Percentiles rank a stretch among this genome's conserved stretches.
Conservation (phyloP, 2,888 invertebrate genomes). For the Drosophila quinaria region DNA sequence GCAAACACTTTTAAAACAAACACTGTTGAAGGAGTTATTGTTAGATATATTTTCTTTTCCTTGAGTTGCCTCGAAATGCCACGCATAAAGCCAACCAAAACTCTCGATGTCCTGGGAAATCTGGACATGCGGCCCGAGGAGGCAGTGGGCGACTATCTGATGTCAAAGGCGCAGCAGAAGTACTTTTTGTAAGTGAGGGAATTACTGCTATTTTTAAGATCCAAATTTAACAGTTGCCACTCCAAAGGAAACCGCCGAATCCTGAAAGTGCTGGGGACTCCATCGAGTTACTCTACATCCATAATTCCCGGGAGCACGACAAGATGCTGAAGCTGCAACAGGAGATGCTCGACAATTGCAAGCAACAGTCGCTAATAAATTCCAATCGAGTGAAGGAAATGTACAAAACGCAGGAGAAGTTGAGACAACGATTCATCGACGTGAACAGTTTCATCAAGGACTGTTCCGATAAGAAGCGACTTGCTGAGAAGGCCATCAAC, state of each 20-base stretch:
- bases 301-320: conserved; percentile 83
- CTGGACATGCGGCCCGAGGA: conserved; percentile 84
- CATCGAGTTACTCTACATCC: conserved; percentile 82
- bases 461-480: conserved; percentile 81
- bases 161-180: conserved; percentile 81
- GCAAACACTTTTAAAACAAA: conserved; percentile 14
- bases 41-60: not conserved
- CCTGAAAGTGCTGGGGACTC: conserved; percentile 83
- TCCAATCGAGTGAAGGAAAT: conserved; percentile 74
- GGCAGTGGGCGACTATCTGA: conserved; percentile 81
- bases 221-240: not conserved
- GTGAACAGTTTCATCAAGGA: conserved; percentile 85
- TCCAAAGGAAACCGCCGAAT: conserved; percentile 81
- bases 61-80: conserved; percentile 75
- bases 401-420: conserved; percentile 73
- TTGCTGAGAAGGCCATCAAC: conserved; percentile 78
- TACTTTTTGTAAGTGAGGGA: conserved; percentile 72
- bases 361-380: conserved; percentile 74
- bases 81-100: conserved; percentile 83
- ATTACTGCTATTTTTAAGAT: too few species aligned
- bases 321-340: conserved; percentile 80
- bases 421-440: conserved; percentile 83
- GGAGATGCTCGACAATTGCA: conserved; percentile 80
- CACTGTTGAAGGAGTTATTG: conserved; percentile 6
- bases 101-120: conserved; percentile 83